A percentile compares a stretch with the other conserved stretches of the same genome.
Conservation (phyloP, 2,797 vertebrate genomes). For the Phyllotis vaccarum region DNA sequence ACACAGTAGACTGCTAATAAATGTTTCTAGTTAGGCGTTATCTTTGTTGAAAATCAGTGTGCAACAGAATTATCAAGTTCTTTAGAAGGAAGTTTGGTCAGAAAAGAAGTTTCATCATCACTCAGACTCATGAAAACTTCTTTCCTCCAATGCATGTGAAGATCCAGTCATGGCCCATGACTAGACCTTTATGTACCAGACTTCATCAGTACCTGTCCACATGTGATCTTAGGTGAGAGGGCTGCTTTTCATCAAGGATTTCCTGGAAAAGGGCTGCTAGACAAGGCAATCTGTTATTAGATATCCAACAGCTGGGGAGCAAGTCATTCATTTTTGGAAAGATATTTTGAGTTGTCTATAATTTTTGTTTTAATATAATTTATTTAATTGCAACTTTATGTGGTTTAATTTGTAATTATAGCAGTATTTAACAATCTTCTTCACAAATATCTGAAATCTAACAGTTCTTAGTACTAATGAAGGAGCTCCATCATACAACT, state of each 20-base stretch:
- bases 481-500: neutral
- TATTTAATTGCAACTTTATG: constrained; percentile 31
- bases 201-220: neutral
- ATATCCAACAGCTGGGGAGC: neutral
- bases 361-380: neutral
- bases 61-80: neutral
- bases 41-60: neutral
- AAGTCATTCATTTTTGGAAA: constrained; percentile 16
- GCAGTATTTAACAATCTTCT: constrained; percentile 15
- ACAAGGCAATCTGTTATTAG: neutral
- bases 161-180: neutral
- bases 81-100: neutral
- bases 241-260: neutral
- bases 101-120: neutral
- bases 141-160: neutral
- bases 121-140: neutral
- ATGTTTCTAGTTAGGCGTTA: neutral
- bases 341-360: neutral
- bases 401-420: constrained; percentile 22
- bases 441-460: neutral
- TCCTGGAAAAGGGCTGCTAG: neutral
- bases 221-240: neutral
- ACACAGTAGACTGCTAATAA: neutral
- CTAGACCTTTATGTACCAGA: neutral
- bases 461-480: neutral